A percentile compares a stretch with the other conserved stretches of the same genome.
Conservation (phyloP, 2,797 vertebrate genomes). For the Pipistrellus kuhlii region DNA sequence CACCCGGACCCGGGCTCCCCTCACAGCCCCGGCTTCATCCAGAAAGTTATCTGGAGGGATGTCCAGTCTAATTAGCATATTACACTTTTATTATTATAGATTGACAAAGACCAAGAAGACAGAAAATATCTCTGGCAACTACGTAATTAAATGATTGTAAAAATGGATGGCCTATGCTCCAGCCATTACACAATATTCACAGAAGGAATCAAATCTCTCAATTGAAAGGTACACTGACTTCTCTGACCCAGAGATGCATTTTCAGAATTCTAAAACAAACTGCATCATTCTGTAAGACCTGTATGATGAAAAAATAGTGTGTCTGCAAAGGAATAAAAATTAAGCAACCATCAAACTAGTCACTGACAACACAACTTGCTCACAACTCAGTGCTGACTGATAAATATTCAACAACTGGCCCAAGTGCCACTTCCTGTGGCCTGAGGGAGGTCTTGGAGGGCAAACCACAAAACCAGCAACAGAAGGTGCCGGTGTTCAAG, state of each 20-base stretch:
- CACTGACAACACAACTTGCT: not conserved
- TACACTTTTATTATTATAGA: too few species aligned
- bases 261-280: not conserved
- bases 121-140: not conserved
- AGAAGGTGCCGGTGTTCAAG: not conserved
- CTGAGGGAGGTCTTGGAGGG: conserved; percentile 1
- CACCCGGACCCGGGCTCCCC: too few species aligned
- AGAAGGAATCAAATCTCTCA: not conserved
- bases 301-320: not conserved
- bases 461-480: not conserved
- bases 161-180: not conserved
- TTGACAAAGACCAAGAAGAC: not conserved
- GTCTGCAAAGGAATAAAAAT: not conserved
- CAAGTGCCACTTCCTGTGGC: not conserved
- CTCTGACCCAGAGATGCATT: not conserved
- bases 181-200: not conserved
- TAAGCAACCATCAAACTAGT: not conserved
- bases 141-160: not conserved
- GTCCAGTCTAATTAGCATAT: too few species aligned
- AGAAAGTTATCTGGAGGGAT: too few species aligned
- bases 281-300: not conserved
- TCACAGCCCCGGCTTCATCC: too few species aligned
- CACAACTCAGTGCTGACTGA: not conserved
- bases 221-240: not conserved
- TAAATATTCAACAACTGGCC: not conserved